Evolutionary conservation across 2,113 vertebrate species (phyloP), one percentile per base, ranked within the genome.

Genomic region (Rattus rattus): DNA sequence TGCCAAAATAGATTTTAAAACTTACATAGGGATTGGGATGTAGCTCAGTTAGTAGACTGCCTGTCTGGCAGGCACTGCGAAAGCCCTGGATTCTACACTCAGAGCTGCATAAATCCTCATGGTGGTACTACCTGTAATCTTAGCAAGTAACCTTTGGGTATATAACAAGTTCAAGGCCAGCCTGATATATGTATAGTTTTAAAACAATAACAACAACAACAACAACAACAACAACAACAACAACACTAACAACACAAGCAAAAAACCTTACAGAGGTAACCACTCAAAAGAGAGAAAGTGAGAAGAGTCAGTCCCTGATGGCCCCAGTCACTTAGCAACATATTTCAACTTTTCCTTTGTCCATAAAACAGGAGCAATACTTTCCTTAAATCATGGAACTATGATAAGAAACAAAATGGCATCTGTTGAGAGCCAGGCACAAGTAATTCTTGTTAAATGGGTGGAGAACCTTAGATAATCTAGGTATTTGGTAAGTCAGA

Each of bases 351-450:
- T 88, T 61, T 72, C 65, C 11, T 88, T 65, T 77, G 87, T 88
- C n/a, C 43, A 70, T 76, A 63, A 93, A 87, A 86, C 5, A 94
- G 33, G 19, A 12, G 14, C 8, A 77, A 76, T 77, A 49, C n/a
- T 56, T 88, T 84, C 33, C 81, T 95, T 83, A 94, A 16, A 26
- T 93, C 70, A 91, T 52, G 26, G 70, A 36, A 88, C 43, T 79
- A 30, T 73, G 76, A 91, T 93, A 95, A 91, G 14, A 96, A 93
- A 85, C 89, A 56, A 80, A 93, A 89, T 86, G 39, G 69, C 17
- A 88, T 54, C 56, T 16, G 20, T 72, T n/a, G 33, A 88, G 39
- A 85, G 67, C 20, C 20, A 88, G 54, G 49, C 54, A 36, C 61
- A 88, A 70, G 65, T 61, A 83, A 83, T 26, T 61, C 36, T 39